phyloP scores from a whole-genome alignment of 1,140 invertebrate genomes.

The Heliconius hermathena region DNA sequence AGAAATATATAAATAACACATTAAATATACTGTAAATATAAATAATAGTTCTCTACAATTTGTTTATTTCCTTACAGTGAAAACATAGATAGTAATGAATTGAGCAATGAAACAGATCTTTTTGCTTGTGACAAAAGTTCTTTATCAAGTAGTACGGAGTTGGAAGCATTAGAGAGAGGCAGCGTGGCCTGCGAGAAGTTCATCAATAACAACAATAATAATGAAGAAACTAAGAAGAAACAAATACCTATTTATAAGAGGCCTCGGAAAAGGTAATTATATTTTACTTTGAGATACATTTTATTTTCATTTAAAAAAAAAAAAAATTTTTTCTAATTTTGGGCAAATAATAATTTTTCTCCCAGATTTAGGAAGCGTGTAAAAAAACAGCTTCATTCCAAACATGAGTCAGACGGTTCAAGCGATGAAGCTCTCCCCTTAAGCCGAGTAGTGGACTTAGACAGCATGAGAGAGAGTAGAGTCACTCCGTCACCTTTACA shows the following conservation, averaged over 20 bases:
- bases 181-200: conserved; percentile 57
- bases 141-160: conserved; percentile 62
- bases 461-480: conserved; percentile 32
- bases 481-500: conserved; percentile 42
- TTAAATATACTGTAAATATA: too few relatives aligned
- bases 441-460: conserved; percentile 54
- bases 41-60: too few relatives aligned
- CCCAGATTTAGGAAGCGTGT: conserved; percentile 66
- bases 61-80: conserved; percentile 52
- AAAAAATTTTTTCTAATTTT: neutral
- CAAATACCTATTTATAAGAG: conserved; percentile 47
- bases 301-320: neutral
- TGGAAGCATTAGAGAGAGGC: conserved; percentile 45
- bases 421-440: conserved; percentile 67
- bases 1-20: too few relatives aligned
- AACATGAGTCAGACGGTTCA: conserved; percentile 58
- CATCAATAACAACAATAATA: conserved; percentile 72
- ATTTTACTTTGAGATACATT: neutral
- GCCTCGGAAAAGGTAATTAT: conserved; percentile 60
- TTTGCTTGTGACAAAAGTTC: conserved; percentile 74
- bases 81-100: conserved; percentile 70
- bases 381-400: conserved; percentile 59
- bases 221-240: conserved; percentile 66
- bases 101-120: conserved; percentile 74
- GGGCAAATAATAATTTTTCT: neutral